Conservation (phyloP, 2,113 vertebrate species). For the Enhydra lutris region DNA sequence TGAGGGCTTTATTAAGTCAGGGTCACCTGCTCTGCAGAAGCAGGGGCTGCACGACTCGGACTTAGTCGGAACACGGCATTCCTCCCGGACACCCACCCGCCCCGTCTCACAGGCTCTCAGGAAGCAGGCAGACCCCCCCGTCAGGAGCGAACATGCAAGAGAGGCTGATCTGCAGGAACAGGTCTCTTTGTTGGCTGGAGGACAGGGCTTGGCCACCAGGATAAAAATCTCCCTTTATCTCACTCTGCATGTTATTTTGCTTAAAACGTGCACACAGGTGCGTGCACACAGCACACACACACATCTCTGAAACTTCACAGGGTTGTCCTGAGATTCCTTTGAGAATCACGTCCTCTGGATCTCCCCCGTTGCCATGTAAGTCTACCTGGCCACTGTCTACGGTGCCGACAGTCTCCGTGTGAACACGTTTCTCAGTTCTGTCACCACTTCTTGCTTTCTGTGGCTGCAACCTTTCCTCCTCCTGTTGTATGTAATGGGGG, state of each 20-base stretch:
- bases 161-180: neutral
- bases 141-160: neutral
- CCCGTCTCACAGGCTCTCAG: too few species aligned
- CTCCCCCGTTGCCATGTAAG: neutral
- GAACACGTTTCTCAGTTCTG: neutral
- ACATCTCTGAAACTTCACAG: neutral
- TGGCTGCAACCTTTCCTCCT: neutral
- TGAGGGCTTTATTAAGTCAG: neutral
- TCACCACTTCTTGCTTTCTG: neutral
- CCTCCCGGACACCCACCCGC: neutral
- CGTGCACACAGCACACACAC: neutral
- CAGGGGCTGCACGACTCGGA: neutral
- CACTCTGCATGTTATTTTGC: neutral
- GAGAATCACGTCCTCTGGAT: neutral
- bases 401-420: neutral
- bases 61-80: neutral
- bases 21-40: neutral
- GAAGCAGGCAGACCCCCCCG: too few species aligned
- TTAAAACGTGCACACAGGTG: fast-evolving
- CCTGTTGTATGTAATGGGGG: neutral
- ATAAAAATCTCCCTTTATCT: neutral
- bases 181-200: neutral
- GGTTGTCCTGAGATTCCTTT: neutral
- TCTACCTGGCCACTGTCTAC: fast-evolving
- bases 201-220: neutral